These are phyloP conservation scores for Hylomyscus alleni DNA, from an alignment of 2,797 vertebrate species.

Conservation along the genomic window DNA sequence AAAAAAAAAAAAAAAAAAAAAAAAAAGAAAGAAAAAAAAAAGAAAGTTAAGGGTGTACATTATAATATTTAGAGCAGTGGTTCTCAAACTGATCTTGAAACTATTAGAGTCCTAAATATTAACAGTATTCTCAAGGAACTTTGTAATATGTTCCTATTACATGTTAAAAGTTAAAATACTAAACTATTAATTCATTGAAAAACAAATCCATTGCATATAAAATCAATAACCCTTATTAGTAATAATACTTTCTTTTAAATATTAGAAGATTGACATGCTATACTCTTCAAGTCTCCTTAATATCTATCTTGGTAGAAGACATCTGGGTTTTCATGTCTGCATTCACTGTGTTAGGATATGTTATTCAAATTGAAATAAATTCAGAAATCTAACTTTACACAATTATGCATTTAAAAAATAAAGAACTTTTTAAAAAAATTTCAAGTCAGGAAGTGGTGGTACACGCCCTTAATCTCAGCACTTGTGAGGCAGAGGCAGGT, in stretches of 20 bases:
- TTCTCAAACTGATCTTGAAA: slow-evolving; percentile 59
- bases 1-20: too few relatives aligned
- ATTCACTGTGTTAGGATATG: slow-evolving; percentile 64
- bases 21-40: too few relatives aligned
- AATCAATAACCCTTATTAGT: slow-evolving; percentile 48
- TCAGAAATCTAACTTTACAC: slow-evolving; percentile 70
- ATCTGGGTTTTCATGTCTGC: slow-evolving; percentile 59
- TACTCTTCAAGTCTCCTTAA: slow-evolving; percentile 60
- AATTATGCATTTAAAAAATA: slow-evolving; percentile 67
- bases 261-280: slow-evolving; percentile 22
- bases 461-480: too few relatives aligned
- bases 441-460: too few relatives aligned
- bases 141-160: neutral
- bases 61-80: slow-evolving; percentile 47
- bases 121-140: slow-evolving; percentile 28
- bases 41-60: too few relatives aligned
- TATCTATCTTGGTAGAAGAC: slow-evolving; percentile 53
- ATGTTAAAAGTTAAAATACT: slow-evolving; percentile 61
- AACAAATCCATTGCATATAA: slow-evolving; percentile 37
- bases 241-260: slow-evolving; percentile 54
- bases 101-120: slow-evolving; percentile 45
- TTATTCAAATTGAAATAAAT: slow-evolving; percentile 71
- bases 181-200: slow-evolving; percentile 35
- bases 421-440: slow-evolving; percentile 61
- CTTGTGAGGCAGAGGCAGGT: too few relatives aligned